These are phyloP conservation scores for Sisor rabdophorus DNA, from an alignment of 2,113 vertebrate species.

Conservation along the genomic window DNA sequence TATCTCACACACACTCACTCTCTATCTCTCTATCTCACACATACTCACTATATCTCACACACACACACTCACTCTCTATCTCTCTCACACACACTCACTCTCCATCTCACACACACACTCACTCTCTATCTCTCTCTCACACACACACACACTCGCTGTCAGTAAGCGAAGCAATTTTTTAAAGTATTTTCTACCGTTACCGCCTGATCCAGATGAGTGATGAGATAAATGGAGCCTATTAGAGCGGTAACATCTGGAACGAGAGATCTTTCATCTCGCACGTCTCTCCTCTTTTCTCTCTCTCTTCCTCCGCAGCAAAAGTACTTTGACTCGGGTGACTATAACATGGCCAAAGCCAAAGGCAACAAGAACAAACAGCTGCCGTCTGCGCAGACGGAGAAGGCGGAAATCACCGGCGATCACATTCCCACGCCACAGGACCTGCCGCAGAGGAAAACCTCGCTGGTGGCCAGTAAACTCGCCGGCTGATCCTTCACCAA, in stretches of 20 bases:
- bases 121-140: background rate
- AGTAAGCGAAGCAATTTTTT: too few relatives aligned
- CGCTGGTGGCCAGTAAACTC: conserved; percentile 96
- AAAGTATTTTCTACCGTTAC: too few relatives aligned
- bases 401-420: conserved; percentile 95
- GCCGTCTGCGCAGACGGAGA: conserved; percentile 87
- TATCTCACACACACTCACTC: background rate
- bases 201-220: too few relatives aligned
- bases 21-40: background rate
- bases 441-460: conserved; percentile 97
- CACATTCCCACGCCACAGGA: conserved; percentile 99
- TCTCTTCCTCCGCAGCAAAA: conserved; percentile 79
- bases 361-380: conserved; percentile 98
- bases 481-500: conserved; percentile 81
- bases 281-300: background rate
- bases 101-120: background rate
- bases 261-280: too few relatives aligned
- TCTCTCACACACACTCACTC: background rate
- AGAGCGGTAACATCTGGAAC: too few relatives aligned
- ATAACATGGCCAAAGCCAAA: conserved; percentile 99
- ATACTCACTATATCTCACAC: background rate
- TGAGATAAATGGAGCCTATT: too few relatives aligned
- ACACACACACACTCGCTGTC: too few relatives aligned
- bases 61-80: background rate
- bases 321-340: conserved; percentile 98